These are phyloP conservation scores for Cercocebus atys DNA, from an alignment of 2,113 vertebrate species.

Conservation along the genomic window DNA sequence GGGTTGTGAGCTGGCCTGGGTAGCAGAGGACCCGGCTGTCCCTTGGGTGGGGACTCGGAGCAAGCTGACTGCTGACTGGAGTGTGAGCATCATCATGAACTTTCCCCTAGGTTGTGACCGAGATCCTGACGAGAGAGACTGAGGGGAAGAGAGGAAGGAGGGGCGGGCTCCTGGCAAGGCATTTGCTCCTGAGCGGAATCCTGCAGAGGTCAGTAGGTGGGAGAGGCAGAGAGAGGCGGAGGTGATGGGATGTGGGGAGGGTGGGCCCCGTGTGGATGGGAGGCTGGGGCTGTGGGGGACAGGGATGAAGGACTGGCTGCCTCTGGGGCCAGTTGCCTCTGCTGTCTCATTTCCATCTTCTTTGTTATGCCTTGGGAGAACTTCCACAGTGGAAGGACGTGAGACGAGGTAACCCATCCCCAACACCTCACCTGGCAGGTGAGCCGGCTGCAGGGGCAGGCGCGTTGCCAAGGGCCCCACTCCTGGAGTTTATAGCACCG, in stretches of 20 bases:
- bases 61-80: fast-evolving
- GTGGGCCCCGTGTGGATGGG: neutral
- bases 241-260: neutral
- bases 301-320: neutral
- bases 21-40: neutral
- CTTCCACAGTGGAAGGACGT: neutral
- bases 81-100: neutral
- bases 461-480: fast-evolving
- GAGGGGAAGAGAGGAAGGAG: conserved; percentile 51
- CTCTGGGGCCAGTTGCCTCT: fast-evolving
- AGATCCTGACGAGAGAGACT: conserved; percentile 19
- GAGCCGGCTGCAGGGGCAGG: neutral
- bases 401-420: neutral
- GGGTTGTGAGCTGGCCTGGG: neutral
- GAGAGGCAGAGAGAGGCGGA: neutral
- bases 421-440: neutral
- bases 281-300: neutral
- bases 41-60: neutral
- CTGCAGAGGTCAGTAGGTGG: conserved; percentile 62
- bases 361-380: neutral
- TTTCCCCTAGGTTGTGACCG: conserved; percentile 57
- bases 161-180: conserved; percentile 75
- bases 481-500: fast-evolving
- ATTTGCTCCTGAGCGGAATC: neutral
- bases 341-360: neutral